These are phyloP conservation scores for Listronotus oregonensis DNA, from an alignment of 1,140 invertebrate genomes.

Conservation along the genomic window DNA sequence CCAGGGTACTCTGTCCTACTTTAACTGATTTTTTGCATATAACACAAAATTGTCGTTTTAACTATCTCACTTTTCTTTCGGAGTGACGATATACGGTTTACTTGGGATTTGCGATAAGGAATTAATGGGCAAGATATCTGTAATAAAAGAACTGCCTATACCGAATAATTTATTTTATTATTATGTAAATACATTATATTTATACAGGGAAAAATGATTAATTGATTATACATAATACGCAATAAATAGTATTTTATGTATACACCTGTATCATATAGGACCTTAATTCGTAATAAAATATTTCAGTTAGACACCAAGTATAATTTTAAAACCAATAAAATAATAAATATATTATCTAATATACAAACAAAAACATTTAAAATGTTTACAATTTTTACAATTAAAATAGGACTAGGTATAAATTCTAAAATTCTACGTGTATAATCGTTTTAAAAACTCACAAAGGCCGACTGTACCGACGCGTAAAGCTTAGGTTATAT, in stretches of 20 bases:
- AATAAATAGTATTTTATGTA: constrained; percentile 31
- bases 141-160: too few relatives aligned
- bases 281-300: constrained; percentile 20
- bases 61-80: too few relatives aligned
- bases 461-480: background rate
- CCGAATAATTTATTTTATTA: constrained; percentile 33
- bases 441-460: constrained; percentile 12
- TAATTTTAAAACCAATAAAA: constrained; percentile 4
- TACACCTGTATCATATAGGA: constrained; percentile 35
- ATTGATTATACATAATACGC: constrained; percentile 31
- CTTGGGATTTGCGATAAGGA: too few relatives aligned
- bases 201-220: constrained; percentile 34
- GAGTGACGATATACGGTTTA: too few relatives aligned
- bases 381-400: constrained; percentile 24
- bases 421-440: constrained; percentile 20
- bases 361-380: constrained; percentile 24
- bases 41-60: too few relatives aligned
- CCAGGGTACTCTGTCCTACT: too few relatives aligned
- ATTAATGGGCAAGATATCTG: too few relatives aligned
- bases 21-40: too few relatives aligned
- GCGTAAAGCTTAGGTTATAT: constrained; percentile 10
- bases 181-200: constrained; percentile 38
- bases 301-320: constrained; percentile 22
- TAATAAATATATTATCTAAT: constrained; percentile 11
- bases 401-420: constrained; percentile 31